Base-by-base conservation (phyloP, 2,888 invertebrate species). In the Ctena decussata region DNA sequence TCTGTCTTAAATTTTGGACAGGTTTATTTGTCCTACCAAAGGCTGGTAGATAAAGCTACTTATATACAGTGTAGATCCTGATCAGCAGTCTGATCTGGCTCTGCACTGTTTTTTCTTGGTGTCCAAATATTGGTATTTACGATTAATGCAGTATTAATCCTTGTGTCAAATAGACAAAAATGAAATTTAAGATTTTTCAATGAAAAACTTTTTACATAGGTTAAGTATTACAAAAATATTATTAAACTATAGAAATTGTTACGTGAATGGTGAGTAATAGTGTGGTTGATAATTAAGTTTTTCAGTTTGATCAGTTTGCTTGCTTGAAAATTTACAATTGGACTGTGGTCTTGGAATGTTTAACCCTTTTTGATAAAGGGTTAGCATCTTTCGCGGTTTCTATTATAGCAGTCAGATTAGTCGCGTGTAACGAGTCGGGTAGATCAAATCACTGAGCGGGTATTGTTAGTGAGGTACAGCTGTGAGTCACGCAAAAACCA, bases 401-500 rank as follows among this genome's bases (percentile, higher is more conserved):
- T 35, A 30, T 21, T 35, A 18, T 27, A 35, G 65, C 18, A 32
- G 1, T 35, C 65, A 12, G 65, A 35, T n/a, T 65, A 65, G 65
- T 65, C 65, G 65, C 35, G 65, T 65, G 65, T 65, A 65, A 32
- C 35, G 21, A 65, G 5, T 1, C 30, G 65, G 18, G 65, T 65
- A 65, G 65, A 65, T 65, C 35, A 35, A 30, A 65, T 65, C 65
- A 30, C 35, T 35, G 65, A 65, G 35, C 32, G 0, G 8, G 30
- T 35, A 65, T 65, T 65, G 65, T 65, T 18, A 65, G 3, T 53
- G 35, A 65, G 65, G 65, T 65, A 65, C 65, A 24, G 65, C 46
- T 30, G 30, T 65, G 65, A 65, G 65, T 65, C 65, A 65, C 65
- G 30, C 30, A 35, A 65, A 65, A 35, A 65, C 32, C 2, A 35